Evolutionary conservation across 2,113 vertebrate genomes (phyloP).

Genomic region (Prinia subflava): DNA sequence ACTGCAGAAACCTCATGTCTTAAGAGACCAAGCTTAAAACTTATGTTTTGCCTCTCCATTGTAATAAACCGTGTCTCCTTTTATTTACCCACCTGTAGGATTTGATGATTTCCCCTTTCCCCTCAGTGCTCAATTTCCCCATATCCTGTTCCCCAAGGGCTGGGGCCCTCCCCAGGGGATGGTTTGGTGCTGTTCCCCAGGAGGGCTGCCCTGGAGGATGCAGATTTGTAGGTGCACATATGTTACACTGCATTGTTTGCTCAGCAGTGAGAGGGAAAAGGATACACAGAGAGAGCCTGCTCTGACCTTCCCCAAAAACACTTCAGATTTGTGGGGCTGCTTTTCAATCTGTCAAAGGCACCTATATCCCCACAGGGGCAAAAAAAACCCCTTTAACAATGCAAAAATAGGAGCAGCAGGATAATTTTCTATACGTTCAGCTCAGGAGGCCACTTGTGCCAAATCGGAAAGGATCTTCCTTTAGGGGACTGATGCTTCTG

Average conservation of each 20-base stretch:
- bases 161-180: conserved; percentile 32
- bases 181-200: not conserved
- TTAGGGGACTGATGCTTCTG: not conserved
- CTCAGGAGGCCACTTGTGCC: not conserved
- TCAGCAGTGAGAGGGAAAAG: not conserved
- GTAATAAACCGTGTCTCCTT: conserved; percentile 53
- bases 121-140: conserved; percentile 9
- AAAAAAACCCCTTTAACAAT: not conserved
- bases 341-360: not conserved
- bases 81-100: conserved; percentile 62
- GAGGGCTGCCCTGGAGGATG: not conserved
- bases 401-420: not conserved
- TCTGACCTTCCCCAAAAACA: not conserved
- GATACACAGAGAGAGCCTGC: not conserved
- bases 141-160: conserved; percentile 51
- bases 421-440: not conserved
- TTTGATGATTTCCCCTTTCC: conserved; percentile 47
- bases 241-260: not conserved
- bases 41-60: conserved; percentile 33
- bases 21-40: conserved; percentile 22
- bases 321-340: not conserved
- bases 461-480: not conserved
- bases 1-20: conserved; percentile 32
- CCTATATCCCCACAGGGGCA: not conserved
- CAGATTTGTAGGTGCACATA: not conserved